Evolutionary conservation across 2,113 vertebrate species (phyloP), one percentile per base, ranked within the genome.

Genomic region (Hucho hucho): DNA sequence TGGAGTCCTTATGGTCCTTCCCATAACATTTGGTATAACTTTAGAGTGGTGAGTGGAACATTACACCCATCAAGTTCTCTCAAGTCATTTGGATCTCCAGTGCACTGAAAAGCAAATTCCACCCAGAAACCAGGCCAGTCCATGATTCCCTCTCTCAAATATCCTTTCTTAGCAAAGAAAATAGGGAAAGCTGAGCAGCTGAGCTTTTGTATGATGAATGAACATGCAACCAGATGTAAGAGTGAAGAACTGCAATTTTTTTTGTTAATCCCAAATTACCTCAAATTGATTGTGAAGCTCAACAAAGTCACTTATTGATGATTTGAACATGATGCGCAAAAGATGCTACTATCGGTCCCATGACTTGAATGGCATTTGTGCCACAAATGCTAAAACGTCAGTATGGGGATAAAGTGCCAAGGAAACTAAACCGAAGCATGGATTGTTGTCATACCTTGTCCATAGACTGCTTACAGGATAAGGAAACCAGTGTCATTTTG

Each of bases 201-300:
- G 9, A 12, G 24, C 16, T 29, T 37, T 25, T 25, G 11, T 58
- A 67, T 83, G 76, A 80, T 72, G 67, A 69, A 78, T 76, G 59
- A 69, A 81, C 64, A 74, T 37, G n/a, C 13, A 12, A 16, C 72
- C 9, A 56, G 72, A 69, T 53, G 2, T 66, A 67, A 70, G 53
- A 56, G 14, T 56, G 11, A 59, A 78, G 66, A 68, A 70, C 1
- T 0, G 53, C 32, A 69, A 67, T 5, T 70, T 3, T 32, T 6
- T 32, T 32, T 43, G 2, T 43, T 43, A 12, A 43, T 43, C 9
- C 37, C 9, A 43, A 43, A 43, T 9, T 43, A 43, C 37, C 37
- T 43, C 2, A 43, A 43, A 43, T 43, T 43, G 37, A 43, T 43
- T 43, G 37, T 43, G 37, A 43, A 11, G 37, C 9, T 43, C 37